Percentiles rank a stretch among this genome's conserved stretches.
Conservation (phyloP, 2,113 vertebrate species). For the Rhinogobius similis region DNA sequence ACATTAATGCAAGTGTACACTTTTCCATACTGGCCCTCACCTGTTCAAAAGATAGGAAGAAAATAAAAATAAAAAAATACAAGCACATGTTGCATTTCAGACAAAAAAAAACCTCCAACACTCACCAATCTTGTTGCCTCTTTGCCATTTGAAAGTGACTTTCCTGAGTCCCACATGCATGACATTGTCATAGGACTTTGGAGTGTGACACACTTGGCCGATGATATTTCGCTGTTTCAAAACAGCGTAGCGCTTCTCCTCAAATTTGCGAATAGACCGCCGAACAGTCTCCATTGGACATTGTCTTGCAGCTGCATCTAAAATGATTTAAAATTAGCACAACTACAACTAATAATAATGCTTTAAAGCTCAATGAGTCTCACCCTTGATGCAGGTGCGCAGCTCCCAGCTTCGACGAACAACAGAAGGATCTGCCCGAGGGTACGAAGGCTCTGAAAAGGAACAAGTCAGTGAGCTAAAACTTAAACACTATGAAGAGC, state of each 20-base stretch:
- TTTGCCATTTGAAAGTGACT: constrained; percentile 99
- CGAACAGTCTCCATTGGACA: constrained; percentile 91
- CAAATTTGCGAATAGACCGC: constrained; percentile 88
- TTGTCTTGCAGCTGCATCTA: constrained; percentile 86
- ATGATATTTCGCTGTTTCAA: constrained; percentile 97
- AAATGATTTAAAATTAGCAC: background rate
- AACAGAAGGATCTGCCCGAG: constrained; percentile 83
- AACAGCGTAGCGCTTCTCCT: constrained; percentile 87
- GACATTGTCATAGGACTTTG: constrained; percentile 94
- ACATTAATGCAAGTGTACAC: constrained; percentile 99
- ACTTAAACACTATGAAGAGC: background rate
- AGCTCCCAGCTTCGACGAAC: constrained; percentile 93
- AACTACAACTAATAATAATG: background rate
- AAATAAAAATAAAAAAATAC: background rate
- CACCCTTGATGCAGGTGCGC: constrained; percentile 92
- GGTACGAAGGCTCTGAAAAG: constrained; percentile 88
- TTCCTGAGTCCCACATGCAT: constrained; percentile 98
- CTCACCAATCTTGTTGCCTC: constrained; percentile 98
- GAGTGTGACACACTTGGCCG: constrained; percentile 96
- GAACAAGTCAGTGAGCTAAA: background rate
- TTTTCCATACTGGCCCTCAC: constrained; percentile 98
- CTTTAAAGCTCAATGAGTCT: constrained; percentile 7
- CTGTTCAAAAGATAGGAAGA: constrained; percentile 76
- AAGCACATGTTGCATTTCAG: background rate
- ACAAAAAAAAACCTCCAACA: background rate